These are phyloP conservation scores for Osmoderma eremita DNA, from an alignment of 2,888 invertebrate species.

Conservation along the genomic window DNA sequence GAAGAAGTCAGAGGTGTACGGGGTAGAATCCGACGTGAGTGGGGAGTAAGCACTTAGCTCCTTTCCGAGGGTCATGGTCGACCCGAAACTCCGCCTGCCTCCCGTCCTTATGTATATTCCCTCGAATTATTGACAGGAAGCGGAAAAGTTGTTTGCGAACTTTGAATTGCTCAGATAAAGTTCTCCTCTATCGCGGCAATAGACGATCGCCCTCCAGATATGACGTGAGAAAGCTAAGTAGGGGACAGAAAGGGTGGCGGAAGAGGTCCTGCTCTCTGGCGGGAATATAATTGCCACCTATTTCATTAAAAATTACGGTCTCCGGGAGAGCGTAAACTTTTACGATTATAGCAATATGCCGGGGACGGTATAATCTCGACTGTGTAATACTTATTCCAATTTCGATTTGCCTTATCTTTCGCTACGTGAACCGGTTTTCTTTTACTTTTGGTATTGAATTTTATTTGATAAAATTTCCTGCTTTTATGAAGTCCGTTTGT, in stretches of 20 bases:
- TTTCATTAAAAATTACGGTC: constrained; percentile 17
- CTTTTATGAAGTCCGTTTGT: too few species aligned
- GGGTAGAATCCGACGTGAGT: not conserved
- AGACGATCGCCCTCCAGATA: constrained; percentile 1
- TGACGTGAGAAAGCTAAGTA: not conserved
- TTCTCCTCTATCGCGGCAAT: constrained; percentile 27
- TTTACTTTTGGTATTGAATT: too few species aligned
- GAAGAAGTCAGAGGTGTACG: not conserved
- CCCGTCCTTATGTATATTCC: constrained; percentile 32
- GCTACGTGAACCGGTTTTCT: too few species aligned
- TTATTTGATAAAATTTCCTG: too few species aligned
- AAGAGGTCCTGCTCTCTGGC: constrained; percentile 1
- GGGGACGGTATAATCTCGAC: too few species aligned
- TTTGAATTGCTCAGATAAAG: constrained; percentile 34
- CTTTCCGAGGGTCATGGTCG: constrained; percentile 7
- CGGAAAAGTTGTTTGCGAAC: constrained; percentile 17
- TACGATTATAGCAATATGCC: too few species aligned
- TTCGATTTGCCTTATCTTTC: too few species aligned
- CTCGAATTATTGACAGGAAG: constrained; percentile 30
- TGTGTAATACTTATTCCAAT: too few species aligned
- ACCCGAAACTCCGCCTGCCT: constrained; percentile 24
- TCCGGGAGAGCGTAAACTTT: constrained; percentile 2
- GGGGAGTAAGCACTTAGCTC: constrained; percentile 18
- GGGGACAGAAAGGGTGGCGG: not conserved
- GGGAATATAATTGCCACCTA: constrained; percentile 21